These are phyloP conservation scores for Philereme transversata DNA, from an alignment of 2,888 invertebrate genomes.

Conservation along the genomic window DNA sequence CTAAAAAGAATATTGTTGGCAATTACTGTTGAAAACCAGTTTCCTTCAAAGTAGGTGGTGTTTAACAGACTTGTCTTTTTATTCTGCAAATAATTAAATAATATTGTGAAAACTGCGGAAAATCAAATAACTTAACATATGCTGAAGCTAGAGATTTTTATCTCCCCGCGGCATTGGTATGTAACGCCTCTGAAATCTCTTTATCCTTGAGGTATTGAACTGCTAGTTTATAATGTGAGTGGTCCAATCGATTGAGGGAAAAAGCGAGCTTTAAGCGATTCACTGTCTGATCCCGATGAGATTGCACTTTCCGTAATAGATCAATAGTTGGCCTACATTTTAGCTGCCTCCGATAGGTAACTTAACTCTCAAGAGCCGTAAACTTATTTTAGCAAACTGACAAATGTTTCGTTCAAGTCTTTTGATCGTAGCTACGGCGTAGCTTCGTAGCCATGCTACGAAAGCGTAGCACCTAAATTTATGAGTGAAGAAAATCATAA, in stretches of 20 bases:
- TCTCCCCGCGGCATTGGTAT: conserved; percentile 33
- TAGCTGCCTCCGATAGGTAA: conserved; percentile 1
- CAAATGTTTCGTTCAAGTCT: neutral
- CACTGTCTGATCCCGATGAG: conserved; percentile 48
- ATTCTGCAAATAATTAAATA: neutral
- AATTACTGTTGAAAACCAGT: too few relatives aligned
- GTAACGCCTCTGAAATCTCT: conserved; percentile 27
- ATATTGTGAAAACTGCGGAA: neutral
- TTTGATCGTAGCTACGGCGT: neutral
- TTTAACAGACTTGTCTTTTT: conserved; percentile 15
- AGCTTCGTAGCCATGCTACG: neutral
- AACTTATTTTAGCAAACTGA: neutral
- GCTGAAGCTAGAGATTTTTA: conserved; percentile 29
- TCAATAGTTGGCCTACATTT: conserved; percentile 47
- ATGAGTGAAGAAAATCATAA: too few relatives aligned
- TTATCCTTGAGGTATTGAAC: conserved; percentile 36
- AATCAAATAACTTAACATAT: conserved; percentile 27
- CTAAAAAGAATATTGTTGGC: too few relatives aligned
- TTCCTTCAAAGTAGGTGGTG: too few relatives aligned
- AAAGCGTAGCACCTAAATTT: neutral
- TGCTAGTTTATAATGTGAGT: conserved; percentile 45
- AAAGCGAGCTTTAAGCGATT: conserved; percentile 45
- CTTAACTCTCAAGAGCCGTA: neutral
- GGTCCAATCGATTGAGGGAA: conserved; percentile 35
- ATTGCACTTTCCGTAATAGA: conserved; percentile 44